phyloP scores from a whole-genome alignment of 2,797 vertebrate genomes.

The Rhadinocentrus ornatus region DNA sequence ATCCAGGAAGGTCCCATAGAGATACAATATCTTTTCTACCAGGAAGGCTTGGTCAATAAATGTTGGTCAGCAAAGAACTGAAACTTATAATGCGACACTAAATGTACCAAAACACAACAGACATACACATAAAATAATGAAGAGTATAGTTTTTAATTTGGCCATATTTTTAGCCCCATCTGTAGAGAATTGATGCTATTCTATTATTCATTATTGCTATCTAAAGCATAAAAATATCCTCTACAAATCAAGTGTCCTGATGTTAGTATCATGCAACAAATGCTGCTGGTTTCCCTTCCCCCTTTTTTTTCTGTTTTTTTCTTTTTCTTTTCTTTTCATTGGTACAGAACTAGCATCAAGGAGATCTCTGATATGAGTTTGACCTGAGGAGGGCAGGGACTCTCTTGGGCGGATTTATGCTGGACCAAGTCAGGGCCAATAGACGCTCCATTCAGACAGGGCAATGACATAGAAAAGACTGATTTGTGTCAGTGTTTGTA shows the following conservation, averaged over 20 bases:
- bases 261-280: conserved; percentile 3
- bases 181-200: background rate
- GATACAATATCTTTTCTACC: background rate
- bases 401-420: conserved; percentile 58
- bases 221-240: background rate
- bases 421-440: conserved; percentile 48
- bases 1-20: background rate
- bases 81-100: background rate
- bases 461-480: conserved; percentile 25
- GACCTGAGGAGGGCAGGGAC: conserved; percentile 51
- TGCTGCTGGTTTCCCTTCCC: conserved; percentile 5
- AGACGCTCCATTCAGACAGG: conserved; percentile 57
- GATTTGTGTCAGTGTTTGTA: conserved; percentile 28
- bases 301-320: background rate
- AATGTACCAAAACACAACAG: background rate
- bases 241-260: background rate
- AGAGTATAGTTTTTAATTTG: background rate
- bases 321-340: background rate
- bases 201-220: background rate
- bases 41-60: background rate
- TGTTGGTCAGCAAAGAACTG: background rate
- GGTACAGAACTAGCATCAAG: conserved; percentile 55
- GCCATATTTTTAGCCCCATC: background rate
- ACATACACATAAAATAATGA: background rate
- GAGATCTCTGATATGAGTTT: conserved; percentile 58